A percentile compares a stretch with the other conserved stretches of the same genome.
Evolutionary conservation across 2,797 vertebrate genomes (phyloP).

Genomic region (Acanthopagrus latus): DNA sequence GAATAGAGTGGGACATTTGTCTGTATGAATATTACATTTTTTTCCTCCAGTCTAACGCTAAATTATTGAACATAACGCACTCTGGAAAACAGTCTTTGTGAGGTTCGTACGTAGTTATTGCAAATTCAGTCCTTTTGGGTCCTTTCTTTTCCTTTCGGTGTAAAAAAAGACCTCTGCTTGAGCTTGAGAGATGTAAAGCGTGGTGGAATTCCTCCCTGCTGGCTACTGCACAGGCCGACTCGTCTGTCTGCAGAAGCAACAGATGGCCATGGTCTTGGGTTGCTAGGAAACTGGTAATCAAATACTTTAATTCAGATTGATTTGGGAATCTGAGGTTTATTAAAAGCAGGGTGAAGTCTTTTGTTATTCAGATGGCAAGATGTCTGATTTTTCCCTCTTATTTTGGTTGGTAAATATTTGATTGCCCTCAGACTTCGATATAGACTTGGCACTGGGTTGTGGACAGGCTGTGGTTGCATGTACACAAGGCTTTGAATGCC

Average conservation of each 20-base stretch:
- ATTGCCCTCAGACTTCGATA: constrained; percentile 46
- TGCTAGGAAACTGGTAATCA: constrained; percentile 90
- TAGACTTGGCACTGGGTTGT: constrained; percentile 44
- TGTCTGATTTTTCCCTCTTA: constrained; percentile 63
- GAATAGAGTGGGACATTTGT: constrained; percentile 80
- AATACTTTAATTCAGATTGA: constrained; percentile 85
- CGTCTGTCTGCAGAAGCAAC: constrained; percentile 83
- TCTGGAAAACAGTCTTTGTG: constrained; percentile 72
- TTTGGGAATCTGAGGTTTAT: constrained; percentile 80
- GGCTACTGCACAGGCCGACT: constrained; percentile 68
- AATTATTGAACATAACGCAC: constrained; percentile 86
- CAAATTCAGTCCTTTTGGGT: constrained; percentile 46
- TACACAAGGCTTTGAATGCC: constrained; percentile 36
- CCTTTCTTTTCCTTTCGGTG: constrained; percentile 40
- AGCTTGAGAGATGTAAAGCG: constrained; percentile 63
- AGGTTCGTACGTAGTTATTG: constrained; percentile 51
- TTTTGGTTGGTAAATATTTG: constrained; percentile 67
- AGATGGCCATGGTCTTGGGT: constrained; percentile 86
- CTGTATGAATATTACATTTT: constrained; percentile 79
- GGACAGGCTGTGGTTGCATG: constrained; percentile 39
- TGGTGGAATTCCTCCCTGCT: constrained; percentile 85
- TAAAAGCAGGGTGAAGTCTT: constrained; percentile 78
- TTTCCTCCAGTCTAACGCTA: constrained; percentile 64
- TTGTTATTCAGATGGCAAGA: constrained; percentile 74
- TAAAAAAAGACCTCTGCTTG: constrained; percentile 55